Percentiles rank a stretch among this genome's conserved stretches.
These are phyloP conservation scores for Perca fluviatilis DNA, from an alignment of 2,113 vertebrate species.

Conservation along the genomic window DNA sequence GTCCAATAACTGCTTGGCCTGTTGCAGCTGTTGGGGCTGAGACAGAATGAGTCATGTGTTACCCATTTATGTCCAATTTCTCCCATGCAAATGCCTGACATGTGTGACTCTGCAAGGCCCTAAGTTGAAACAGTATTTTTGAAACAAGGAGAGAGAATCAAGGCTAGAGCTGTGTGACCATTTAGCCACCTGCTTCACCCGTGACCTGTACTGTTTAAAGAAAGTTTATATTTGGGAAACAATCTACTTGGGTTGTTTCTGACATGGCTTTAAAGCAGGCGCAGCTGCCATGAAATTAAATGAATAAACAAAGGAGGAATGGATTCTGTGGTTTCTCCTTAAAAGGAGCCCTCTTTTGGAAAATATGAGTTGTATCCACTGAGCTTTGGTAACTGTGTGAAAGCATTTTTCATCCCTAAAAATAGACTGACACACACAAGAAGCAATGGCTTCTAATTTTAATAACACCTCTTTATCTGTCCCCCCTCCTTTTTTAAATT, in stretches of 20 bases:
- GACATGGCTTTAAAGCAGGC: constrained; percentile 30
- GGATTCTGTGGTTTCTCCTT: constrained; percentile 50
- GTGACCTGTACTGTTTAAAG: constrained; percentile 47
- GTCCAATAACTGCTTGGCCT: constrained; percentile 77
- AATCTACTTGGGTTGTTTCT: constrained; percentile 42
- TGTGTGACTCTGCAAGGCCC: constrained; percentile 71
- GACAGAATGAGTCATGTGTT: constrained; percentile 79
- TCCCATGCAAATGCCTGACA: constrained; percentile 80
- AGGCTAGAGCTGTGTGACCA: constrained; percentile 48
- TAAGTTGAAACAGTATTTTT: constrained; percentile 65
- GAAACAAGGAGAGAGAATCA: constrained; percentile 46
- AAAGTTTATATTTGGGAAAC: constrained; percentile 53
- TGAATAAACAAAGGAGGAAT: constrained; percentile 49
- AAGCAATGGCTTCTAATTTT: constrained; percentile 25
- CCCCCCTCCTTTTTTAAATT: neutral
- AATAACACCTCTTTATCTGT: constrained; percentile 14
- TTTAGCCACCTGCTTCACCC: constrained; percentile 70
- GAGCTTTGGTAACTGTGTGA: constrained; percentile 45
- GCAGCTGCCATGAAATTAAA: constrained; percentile 59
- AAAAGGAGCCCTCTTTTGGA: constrained; percentile 53
- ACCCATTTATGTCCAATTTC: constrained; percentile 80
- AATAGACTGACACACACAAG: constrained; percentile 37
- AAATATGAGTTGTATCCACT: constrained; percentile 47
- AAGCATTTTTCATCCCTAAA: constrained; percentile 38
- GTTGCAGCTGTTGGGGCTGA: constrained; percentile 77